phyloP scores from a whole-genome alignment of 2,797 vertebrate genomes.

The Enteromius anoplus region DNA sequence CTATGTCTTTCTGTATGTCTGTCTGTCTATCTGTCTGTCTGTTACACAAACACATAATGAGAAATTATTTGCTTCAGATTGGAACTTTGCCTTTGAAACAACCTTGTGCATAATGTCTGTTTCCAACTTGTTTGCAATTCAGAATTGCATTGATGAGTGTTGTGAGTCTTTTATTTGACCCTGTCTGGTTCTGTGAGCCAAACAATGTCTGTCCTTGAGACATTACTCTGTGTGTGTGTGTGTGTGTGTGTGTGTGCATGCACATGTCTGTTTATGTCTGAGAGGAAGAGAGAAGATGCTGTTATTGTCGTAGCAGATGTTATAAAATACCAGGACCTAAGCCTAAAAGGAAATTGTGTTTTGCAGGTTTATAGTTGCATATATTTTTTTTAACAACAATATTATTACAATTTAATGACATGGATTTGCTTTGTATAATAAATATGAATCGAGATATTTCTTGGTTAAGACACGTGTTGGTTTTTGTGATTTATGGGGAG shows the following conservation, averaged over 20 bases:
- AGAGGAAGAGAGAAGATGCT: slow-evolving; percentile 4
- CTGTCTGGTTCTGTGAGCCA: slow-evolving; percentile 33
- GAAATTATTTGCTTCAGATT: neutral
- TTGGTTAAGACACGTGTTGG: neutral
- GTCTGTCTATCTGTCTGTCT: too few species aligned
- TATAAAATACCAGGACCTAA: neutral
- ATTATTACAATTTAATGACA: neutral
- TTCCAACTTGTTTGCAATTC: slow-evolving; percentile 1
- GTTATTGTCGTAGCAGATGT: neutral
- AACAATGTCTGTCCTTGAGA: slow-evolving; percentile 34
- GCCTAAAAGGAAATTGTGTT: slow-evolving; percentile 9
- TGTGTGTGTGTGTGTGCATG: slow-evolving; percentile 4
- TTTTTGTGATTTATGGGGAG: too few species aligned
- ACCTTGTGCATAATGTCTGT: neutral
- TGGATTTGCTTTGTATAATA: slow-evolving; percentile 15
- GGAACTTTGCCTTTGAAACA: neutral
- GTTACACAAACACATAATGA: neutral
- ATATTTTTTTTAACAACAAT: neutral
- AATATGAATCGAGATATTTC: neutral
- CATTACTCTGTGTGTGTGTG: neutral
- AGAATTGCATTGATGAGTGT: slow-evolving; percentile 1
- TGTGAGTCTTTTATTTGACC: slow-evolving; percentile 19
- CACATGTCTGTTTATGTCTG: neutral
- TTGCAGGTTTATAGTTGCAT: neutral
- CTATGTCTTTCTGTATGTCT: too few species aligned